These are phyloP conservation scores for Galendromus occidentalis DNA, from an alignment of 1,140 invertebrate genomes.

Conservation along the genomic window DNA sequence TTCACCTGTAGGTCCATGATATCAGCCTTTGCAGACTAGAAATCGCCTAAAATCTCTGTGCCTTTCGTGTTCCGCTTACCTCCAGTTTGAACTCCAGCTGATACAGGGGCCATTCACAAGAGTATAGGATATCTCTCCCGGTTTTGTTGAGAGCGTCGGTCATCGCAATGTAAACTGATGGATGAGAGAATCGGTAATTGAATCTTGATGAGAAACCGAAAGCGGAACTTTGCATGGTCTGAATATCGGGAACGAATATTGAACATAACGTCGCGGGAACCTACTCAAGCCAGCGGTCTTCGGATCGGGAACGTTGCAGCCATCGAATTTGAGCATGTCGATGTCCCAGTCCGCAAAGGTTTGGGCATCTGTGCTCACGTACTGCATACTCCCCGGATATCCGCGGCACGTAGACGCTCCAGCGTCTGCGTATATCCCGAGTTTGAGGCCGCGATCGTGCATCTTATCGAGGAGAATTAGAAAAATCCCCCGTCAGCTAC, in stretches of 20 bases:
- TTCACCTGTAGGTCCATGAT: constrained; percentile 22
- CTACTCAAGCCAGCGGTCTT: too few species aligned
- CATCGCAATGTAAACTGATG: too few species aligned
- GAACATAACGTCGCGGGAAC: too few species aligned
- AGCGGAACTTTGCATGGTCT: too few species aligned
- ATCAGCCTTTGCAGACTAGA: too few species aligned
- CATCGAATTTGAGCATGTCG: constrained; percentile 39
- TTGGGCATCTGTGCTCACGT: constrained; percentile 33
- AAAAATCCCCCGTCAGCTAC: too few species aligned
- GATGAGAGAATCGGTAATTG: too few species aligned
- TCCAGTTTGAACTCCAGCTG: constrained; percentile 13
- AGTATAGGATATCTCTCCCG: constrained; percentile 24
- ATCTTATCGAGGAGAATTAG: constrained; percentile 23
- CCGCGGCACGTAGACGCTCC: constrained; percentile 37
- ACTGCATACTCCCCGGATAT: constrained; percentile 35
- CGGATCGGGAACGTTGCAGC: constrained; percentile 25
- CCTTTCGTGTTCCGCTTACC: too few species aligned
- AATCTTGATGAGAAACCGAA: too few species aligned
- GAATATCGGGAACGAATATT: too few species aligned
- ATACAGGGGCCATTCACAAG: constrained; percentile 28
- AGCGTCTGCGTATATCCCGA: constrained; percentile 41
- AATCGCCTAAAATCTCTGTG: too few species aligned
- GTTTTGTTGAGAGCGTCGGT: too few species aligned
- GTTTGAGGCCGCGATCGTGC: constrained; percentile 35
- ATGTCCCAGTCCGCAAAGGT: constrained; percentile 41